Evolutionary conservation across 2,888 invertebrate species (phyloP).

Genomic region (Scaptodrosophila latifasciaeformis): DNA sequence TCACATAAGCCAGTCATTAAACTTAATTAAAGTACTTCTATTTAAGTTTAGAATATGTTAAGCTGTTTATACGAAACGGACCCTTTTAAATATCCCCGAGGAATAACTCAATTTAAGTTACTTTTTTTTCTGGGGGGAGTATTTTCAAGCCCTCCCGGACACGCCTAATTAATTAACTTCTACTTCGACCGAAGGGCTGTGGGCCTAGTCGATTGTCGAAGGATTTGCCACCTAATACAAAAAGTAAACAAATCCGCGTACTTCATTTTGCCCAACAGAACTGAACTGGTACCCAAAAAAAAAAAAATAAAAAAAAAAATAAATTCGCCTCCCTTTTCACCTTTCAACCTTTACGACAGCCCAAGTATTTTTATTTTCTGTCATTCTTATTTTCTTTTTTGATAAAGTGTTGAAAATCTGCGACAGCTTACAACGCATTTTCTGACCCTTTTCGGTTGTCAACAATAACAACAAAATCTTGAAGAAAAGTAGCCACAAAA

Average conservation of each 20-base stretch:
- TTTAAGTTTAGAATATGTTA: too few relatives aligned
- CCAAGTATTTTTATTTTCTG: too few relatives aligned
- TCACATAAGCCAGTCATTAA: too few relatives aligned
- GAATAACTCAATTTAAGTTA: constrained; percentile 32
- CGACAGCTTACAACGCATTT: constrained; percentile 48
- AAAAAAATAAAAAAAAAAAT: constrained; percentile 12
- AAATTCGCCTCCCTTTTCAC: neutral
- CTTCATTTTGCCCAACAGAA: constrained; percentile 41
- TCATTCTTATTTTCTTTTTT: neutral
- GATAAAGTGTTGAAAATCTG: constrained; percentile 39
- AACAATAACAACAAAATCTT: constrained; percentile 9
- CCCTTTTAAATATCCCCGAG: too few relatives aligned
- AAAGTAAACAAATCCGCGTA: constrained; percentile 60
- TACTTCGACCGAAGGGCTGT: constrained; percentile 4
- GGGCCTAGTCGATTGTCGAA: too few relatives aligned
- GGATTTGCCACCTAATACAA: constrained; percentile 31
- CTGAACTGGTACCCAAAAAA: constrained; percentile 9
- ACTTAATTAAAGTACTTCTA: too few relatives aligned
- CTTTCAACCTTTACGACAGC: neutral
- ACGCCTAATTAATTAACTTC: constrained; percentile 32
- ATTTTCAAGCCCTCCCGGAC: constrained; percentile 17
- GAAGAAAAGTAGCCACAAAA: constrained; percentile 3
- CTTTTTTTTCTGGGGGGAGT: too few relatives aligned
- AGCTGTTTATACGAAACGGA: too few relatives aligned
- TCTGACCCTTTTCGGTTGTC: constrained; percentile 27